Evolutionary conservation across 1,140 invertebrate species (phyloP), one percentile per base, ranked within the genome.

Genomic region (Hypothenemus hampei): DNA sequence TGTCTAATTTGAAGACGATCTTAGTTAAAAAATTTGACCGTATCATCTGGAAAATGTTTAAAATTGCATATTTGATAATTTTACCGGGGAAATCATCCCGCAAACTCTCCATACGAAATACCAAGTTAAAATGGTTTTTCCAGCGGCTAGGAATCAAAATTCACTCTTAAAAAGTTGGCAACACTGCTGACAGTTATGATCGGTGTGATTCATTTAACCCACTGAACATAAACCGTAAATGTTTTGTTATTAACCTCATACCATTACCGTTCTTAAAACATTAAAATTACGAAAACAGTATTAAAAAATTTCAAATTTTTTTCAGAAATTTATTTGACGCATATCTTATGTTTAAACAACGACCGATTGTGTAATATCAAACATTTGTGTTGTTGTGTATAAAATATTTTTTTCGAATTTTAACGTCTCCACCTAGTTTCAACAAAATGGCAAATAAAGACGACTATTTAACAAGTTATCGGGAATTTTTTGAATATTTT

Each of bases 401-500:
- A n/a, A 29, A 29, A 29, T 7, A 6, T 29, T 6, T 29, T 29
- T 29, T 29, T 29, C 6, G 26, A 7, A n/a, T 7, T 29, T 29
- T 29, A n/a, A n/a, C n/a, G n/a, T n/a, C n/a, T n/a, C n/a, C n/a
- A n/a, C n/a, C n/a, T n/a, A n/a, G n/a, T n/a, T n/a, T n/a, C n/a
- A n/a, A n/a, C n/a, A 48, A 50, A 40, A 72, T 72, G 69, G 68
- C 69, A 21, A 69, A 70, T 60, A 66, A 82, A 63, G 81, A 81
- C 48, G 81, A 85, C 68, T 85, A 85, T 74, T 73, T 85, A 63
- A 78, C 75, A 7, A 75, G 75, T 4, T 86, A 86, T 68, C 76
- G 79, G 46, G 73, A 78, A 57, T 87, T 86, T 73, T 83, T 87
- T 65, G 77, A 82, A 47, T 77, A 80, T 68, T 86, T 86, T 72